Conservation (phyloP, 2,797 vertebrate species). For the Acridotheres tristis region DNA sequence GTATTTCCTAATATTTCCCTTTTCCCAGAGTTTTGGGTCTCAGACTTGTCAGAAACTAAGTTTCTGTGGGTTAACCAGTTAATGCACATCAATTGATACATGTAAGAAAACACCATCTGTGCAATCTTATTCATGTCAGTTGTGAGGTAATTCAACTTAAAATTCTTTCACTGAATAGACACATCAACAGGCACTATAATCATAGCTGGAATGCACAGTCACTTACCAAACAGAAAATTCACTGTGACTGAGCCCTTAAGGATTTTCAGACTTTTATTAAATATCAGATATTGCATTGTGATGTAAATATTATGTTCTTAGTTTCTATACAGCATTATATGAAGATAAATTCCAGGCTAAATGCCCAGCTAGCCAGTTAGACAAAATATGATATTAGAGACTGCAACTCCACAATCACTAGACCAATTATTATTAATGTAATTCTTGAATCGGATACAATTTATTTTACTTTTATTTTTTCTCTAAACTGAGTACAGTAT, state of each 20-base stretch:
- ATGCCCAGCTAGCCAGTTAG: not conserved
- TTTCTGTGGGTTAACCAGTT: not conserved
- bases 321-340: not conserved
- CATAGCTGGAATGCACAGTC: not conserved
- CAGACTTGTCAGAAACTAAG: not conserved
- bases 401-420: not conserved
- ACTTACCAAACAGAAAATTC: not conserved
- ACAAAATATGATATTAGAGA: not conserved
- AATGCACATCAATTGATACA: not conserved
- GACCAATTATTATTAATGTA: not conserved
- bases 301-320: not conserved
- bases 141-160: constrained; percentile 29
- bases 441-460: not conserved
- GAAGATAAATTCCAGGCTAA: not conserved
- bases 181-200: not conserved
- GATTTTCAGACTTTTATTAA: not conserved
- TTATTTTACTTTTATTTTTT: not conserved
- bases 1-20: not conserved
- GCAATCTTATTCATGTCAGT: constrained; percentile 6
- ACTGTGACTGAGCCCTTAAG: not conserved
- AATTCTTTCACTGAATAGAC: constrained; percentile 18
- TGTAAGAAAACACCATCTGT: constrained; percentile 20
- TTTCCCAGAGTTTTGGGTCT: not conserved
- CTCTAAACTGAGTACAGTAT: not conserved
- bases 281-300: not conserved